These are phyloP conservation scores for Heloderma charlesbogerti DNA, from an alignment of 2,113 vertebrate species.

Conservation along the genomic window DNA sequence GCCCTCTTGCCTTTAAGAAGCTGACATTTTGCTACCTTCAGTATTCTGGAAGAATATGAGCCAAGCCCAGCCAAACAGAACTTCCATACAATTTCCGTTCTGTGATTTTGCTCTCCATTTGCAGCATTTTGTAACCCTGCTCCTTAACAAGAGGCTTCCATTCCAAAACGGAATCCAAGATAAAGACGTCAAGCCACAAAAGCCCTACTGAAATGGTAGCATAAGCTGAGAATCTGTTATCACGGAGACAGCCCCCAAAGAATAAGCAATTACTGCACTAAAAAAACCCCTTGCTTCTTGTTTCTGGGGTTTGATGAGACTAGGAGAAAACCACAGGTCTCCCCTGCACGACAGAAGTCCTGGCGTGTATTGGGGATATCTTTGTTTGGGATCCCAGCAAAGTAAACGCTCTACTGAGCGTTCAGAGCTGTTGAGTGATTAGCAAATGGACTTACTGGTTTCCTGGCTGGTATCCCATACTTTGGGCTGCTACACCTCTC, in stretches of 20 bases:
- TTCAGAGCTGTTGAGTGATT: not conserved
- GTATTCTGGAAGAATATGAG: not conserved
- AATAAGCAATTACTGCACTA: not conserved
- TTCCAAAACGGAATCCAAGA: not conserved
- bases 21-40: not conserved
- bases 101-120: not conserved
- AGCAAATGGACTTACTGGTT: not conserved
- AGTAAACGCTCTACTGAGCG: not conserved
- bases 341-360: not conserved
- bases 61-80: not conserved
- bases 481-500: not conserved
- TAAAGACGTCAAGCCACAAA: not conserved
- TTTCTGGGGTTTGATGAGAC: not conserved
- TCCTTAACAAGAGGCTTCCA: not conserved
- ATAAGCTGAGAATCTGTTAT: not conserved
- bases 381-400: not conserved
- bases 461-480: conserved; percentile 13
- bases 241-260: not conserved
- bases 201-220: not conserved
- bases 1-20: not conserved
- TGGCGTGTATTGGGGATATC: not conserved
- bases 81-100: not conserved
- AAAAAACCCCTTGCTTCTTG: not conserved
- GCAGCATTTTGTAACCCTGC: not conserved
- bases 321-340: not conserved